phyloP scores from a whole-genome alignment of 2,888 invertebrate genomes.

The Penaeus monodon region DNA sequence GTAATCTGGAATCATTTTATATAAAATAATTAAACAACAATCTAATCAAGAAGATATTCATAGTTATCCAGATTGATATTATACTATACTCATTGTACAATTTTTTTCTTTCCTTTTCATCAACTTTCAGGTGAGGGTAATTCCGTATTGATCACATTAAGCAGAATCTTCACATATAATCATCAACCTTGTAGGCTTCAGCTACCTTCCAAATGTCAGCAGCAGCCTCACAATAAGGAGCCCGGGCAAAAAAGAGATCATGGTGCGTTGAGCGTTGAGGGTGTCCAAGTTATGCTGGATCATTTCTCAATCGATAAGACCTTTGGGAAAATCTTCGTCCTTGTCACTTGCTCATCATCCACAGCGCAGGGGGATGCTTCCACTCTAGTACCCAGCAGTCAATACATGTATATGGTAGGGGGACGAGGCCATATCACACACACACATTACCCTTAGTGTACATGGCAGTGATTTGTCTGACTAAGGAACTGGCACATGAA shows the following conservation, averaged over 20 bases:
- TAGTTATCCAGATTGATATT: too few relatives aligned
- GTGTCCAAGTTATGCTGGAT: too few relatives aligned
- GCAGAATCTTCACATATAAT: constrained; percentile 6
- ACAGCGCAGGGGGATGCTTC: too few relatives aligned
- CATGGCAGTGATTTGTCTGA: constrained; percentile 61
- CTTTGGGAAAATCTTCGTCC: too few relatives aligned
- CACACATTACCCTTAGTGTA: constrained; percentile 46
- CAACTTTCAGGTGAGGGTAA: constrained; percentile 1
- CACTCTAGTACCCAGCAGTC: too few relatives aligned
- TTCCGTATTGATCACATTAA: background rate
- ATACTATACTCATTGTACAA: background rate
- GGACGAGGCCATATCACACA: too few relatives aligned
- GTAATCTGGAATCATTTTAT: too few relatives aligned
- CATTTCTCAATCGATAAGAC: too few relatives aligned
- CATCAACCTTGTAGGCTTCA: constrained; percentile 25
- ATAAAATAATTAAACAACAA: too few relatives aligned
- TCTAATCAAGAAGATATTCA: too few relatives aligned
- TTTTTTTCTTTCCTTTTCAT: background rate
- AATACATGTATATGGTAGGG: too few relatives aligned
- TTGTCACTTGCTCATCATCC: too few relatives aligned
- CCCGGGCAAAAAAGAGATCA: constrained; percentile 46
- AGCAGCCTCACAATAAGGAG: constrained; percentile 33
- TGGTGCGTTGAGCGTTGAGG: constrained; percentile 31
- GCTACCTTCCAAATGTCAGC: constrained; percentile 32
- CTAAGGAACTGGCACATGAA: constrained; percentile 53